Evolutionary conservation across 2,113 vertebrate genomes (phyloP).

Genomic region (Myrmecobius fasciatus): DNA sequence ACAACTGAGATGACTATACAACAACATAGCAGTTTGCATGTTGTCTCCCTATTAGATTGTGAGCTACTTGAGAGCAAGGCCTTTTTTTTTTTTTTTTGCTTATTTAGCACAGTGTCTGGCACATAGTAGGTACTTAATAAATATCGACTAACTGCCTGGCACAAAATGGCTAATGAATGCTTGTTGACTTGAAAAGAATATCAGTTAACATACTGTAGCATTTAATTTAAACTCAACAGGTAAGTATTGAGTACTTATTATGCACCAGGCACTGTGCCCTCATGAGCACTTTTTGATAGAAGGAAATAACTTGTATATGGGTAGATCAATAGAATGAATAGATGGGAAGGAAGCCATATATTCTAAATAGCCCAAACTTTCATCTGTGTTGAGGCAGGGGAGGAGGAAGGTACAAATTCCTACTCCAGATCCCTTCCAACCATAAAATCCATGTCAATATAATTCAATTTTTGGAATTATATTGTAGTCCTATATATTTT

Average conservation of each 20-base stretch:
- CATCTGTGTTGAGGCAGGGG: not conserved
- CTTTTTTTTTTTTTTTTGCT: not conserved
- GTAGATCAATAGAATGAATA: not conserved
- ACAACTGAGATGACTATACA: too few species aligned
- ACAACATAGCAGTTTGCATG: not conserved
- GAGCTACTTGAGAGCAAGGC: not conserved
- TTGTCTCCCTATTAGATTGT: not conserved
- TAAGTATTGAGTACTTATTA: not conserved
- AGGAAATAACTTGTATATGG: not conserved
- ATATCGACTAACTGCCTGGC: not conserved
- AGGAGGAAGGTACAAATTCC: not conserved
- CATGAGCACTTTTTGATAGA: not conserved
- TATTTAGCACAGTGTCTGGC: not conserved
- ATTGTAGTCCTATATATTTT: not conserved
- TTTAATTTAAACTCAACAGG: not conserved
- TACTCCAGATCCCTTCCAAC: not conserved
- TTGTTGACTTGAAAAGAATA: not conserved
- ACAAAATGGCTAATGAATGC: not conserved
- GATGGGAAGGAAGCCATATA: not conserved
- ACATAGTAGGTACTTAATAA: not conserved
- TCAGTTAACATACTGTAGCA: not conserved
- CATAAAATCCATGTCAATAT: not conserved
- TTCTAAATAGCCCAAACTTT: not conserved
- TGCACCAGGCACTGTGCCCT: not conserved
- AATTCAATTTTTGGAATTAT: too few species aligned